These are phyloP conservation scores for Clytia hemisphaerica DNA, from an alignment of 30 jellyfish, hydroid and myxozoan species.

Conservation along the genomic window DNA sequence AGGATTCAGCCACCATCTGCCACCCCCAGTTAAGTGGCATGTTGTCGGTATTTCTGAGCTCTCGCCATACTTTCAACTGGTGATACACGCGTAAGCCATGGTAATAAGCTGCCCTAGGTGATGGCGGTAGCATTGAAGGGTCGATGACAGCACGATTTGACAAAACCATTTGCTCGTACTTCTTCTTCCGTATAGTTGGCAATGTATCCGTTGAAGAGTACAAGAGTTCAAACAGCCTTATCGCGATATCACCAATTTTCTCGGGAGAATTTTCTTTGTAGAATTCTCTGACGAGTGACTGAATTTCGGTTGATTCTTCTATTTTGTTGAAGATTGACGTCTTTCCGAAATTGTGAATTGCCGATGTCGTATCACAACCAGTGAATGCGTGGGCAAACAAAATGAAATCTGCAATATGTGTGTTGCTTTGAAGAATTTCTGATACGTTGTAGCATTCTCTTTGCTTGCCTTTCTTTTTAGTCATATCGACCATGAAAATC, in stretches of 20 bases:
- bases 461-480: slow-evolving; percentile 18
- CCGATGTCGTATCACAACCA: slow-evolving; percentile 18
- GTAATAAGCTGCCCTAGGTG: slow-evolving; percentile 17
- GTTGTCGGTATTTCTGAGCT: slow-evolving; percentile 11
- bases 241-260: neutral
- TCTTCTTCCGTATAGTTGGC: neutral
- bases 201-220: slow-evolving; percentile 1
- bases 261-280: neutral
- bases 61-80: slow-evolving; percentile 19
- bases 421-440: neutral
- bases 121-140: slow-evolving; percentile 10
- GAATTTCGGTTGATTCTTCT: neutral
- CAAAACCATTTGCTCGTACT: slow-evolving; percentile 15
- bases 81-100: slow-evolving; percentile 4
- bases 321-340: neutral
- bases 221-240: neutral
- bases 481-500: neutral
- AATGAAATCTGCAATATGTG: no score
- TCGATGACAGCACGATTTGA: slow-evolving; percentile 3
- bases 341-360: slow-evolving; percentile 3
- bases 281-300: neutral
- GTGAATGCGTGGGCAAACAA: slow-evolving; percentile 15
- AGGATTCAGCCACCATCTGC: slow-evolving; percentile 2
- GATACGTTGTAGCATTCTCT: slow-evolving; percentile 6
- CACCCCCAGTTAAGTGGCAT: slow-evolving; percentile 20